A percentile compares a stretch with the other conserved stretches of the same genome.
phyloP scores from a whole-genome alignment of 2,888 invertebrate genomes.

The Emesis castigata region DNA sequence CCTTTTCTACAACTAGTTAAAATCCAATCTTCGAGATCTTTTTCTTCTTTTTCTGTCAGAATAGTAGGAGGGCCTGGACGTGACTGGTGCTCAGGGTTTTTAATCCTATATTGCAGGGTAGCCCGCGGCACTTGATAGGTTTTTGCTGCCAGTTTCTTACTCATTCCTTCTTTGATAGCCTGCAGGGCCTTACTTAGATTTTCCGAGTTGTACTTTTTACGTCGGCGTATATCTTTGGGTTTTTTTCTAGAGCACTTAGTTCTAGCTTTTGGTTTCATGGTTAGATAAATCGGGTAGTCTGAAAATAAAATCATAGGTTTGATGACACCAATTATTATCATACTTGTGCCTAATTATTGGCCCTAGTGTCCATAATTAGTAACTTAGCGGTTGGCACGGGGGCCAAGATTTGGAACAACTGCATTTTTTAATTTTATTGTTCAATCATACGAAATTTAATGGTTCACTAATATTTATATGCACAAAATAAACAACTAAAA shows the following conservation, averaged over 20 bases:
- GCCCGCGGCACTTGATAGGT: not conserved
- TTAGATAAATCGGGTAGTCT: not conserved
- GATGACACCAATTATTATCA: not conserved
- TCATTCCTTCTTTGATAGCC: not conserved
- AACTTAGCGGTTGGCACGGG: not conserved
- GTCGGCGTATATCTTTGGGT: not conserved
- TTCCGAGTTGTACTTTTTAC: not conserved
- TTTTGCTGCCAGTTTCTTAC: not conserved
- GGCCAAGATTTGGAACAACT: not conserved
- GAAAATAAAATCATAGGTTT: not conserved
- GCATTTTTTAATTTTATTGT: not conserved
- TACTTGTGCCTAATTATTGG: slow-evolving; percentile 1
- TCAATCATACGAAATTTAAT: not conserved
- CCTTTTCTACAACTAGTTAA: not conserved
- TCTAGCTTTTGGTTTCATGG: slow-evolving; percentile 2
- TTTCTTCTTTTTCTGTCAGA: not conserved
- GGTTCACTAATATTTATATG: slow-evolving; percentile 1
- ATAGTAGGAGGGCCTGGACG: not conserved
- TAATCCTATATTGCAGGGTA: slow-evolving; percentile 1
- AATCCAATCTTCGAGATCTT: not conserved
- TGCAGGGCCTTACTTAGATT: not conserved
- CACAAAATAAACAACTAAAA: not conserved
- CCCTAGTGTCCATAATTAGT: not conserved
- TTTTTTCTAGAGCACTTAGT: not conserved
- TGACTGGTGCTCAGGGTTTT: not conserved